Percentiles rank a stretch among this genome's conserved stretches.
These are phyloP conservation scores for Epirrhoe alternata DNA, from an alignment of 2,888 invertebrate species.

Conservation along the genomic window DNA sequence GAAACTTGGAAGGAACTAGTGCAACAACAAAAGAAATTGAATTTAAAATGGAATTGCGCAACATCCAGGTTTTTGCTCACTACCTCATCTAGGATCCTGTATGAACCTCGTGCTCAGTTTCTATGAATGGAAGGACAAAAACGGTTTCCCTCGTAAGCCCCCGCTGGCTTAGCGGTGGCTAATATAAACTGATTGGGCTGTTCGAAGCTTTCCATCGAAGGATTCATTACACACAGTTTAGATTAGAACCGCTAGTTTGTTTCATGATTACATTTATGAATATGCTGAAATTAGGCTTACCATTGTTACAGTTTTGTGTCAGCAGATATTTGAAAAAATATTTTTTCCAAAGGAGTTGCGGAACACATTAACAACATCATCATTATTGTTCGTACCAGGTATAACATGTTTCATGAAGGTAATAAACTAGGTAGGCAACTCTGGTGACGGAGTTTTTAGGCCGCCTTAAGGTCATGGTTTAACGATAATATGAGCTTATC, in stretches of 20 bases:
- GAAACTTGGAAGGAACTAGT: no score
- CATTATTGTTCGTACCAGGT: no score
- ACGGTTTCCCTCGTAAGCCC: not conserved
- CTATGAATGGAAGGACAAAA: constrained; percentile 10
- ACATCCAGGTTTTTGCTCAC: not conserved
- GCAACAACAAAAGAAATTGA: no score
- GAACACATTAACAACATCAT: no score
- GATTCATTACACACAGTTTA: constrained; percentile 12
- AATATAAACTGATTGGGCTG: constrained; percentile 17
- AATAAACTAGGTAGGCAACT: no score
- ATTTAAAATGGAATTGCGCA: not conserved
- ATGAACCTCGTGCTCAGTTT: not conserved
- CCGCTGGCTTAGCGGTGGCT: not conserved
- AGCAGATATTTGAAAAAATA: no score
- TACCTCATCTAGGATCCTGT: not conserved
- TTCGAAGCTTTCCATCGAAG: constrained; percentile 1
- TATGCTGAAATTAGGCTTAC: not conserved
- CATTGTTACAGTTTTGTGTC: no score
- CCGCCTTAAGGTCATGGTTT: no score
- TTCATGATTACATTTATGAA: not conserved
- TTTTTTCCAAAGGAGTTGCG: no score
- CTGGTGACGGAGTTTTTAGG: no score
- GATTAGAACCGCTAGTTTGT: not conserved
- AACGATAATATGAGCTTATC: no score
- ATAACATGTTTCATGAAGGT: no score